phyloP scores from a whole-genome alignment of 1,140 invertebrate genomes.

The Melanaphis sacchari region DNA sequence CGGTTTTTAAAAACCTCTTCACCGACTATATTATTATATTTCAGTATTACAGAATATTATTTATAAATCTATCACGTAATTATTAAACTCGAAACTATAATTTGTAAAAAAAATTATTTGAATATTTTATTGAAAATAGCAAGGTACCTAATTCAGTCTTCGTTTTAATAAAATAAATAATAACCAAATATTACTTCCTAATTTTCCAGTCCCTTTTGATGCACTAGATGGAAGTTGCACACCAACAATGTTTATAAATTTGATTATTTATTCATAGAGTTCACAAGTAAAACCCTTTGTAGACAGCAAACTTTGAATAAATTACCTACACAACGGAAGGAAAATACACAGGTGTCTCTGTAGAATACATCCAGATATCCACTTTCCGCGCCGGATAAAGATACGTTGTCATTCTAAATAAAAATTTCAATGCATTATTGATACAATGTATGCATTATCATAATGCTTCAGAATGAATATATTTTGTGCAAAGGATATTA shows the following conservation, averaged over 20 bases:
- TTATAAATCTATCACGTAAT: neutral
- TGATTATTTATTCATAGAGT: conserved; percentile 52
- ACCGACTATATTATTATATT: neutral
- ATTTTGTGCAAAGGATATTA: conserved; percentile 3
- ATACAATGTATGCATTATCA: conserved; percentile 41
- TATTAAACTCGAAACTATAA: neutral
- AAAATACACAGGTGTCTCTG: conserved; percentile 27
- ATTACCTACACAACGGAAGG: conserved; percentile 22
- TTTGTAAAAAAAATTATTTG: neutral
- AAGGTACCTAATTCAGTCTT: neutral
- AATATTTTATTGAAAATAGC: neutral
- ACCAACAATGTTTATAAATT: conserved; percentile 47
- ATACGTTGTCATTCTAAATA: conserved; percentile 20
- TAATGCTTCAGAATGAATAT: conserved; percentile 13
- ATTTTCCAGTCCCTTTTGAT: neutral
- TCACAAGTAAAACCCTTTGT: conserved; percentile 50
- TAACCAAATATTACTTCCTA: conserved; percentile 18
- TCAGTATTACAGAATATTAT: neutral
- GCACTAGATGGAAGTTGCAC: conserved; percentile 16
- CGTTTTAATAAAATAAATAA: conserved; percentile 4
- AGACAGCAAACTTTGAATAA: conserved; percentile 48
- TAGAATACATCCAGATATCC: conserved; percentile 35
- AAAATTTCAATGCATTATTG: conserved; percentile 45
- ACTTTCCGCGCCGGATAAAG: conserved; percentile 10
- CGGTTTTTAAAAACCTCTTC: neutral